Evolutionary conservation across 2,113 vertebrate genomes (phyloP), one percentile per base, ranked within the genome.

Genomic region (Lagenorhynchus albirostris): DNA sequence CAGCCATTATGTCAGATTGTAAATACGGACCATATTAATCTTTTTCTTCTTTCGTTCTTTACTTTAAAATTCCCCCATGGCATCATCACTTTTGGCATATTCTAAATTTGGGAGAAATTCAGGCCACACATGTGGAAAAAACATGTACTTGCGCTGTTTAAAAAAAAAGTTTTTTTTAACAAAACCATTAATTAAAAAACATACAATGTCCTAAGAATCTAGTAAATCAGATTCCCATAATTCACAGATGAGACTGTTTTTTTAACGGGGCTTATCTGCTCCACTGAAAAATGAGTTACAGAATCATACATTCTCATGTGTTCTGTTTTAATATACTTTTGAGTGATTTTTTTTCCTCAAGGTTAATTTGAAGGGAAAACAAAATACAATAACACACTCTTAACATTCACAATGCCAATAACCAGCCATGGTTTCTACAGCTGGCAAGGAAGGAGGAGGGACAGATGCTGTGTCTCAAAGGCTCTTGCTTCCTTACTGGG

Each of bases 51-150:
- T 21, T 21, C 25, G 13, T 77, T 87, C 76, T 90, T 83, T 36
- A 70, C 68, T 97, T 68, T 74, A 70, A 68, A 98, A 95, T 63
- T 88, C 96, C 94, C 93, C 8, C 2, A 33, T n/a, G 86, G 96
- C 88, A 90, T 92, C 84, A 90, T 92, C 92, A 85, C 85, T 92
- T 88, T 62, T 92, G 97, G 93, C 88, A 94, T 21, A 71, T 33
- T 71, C 38, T 77, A 80, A 90, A 92, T 93, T 36, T 89, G 73
- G 86, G 93, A 92, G 87, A 87, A 68, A 87, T 76, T 96, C 65
- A 95, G 97, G 87, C 87, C 94, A 96, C 90, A 88, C 94, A 85
- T 81, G 73, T 96, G 92, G 87, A 47, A 80, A 89, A 98, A 94
- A 95, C 44, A 92, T 50, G 83, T 36, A 68, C 55, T 83, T 60